A percentile compares a stretch with the other conserved stretches of the same genome.
Conservation (phyloP, 2,888 invertebrate genomes). For the Diadegma fenestrale region DNA sequence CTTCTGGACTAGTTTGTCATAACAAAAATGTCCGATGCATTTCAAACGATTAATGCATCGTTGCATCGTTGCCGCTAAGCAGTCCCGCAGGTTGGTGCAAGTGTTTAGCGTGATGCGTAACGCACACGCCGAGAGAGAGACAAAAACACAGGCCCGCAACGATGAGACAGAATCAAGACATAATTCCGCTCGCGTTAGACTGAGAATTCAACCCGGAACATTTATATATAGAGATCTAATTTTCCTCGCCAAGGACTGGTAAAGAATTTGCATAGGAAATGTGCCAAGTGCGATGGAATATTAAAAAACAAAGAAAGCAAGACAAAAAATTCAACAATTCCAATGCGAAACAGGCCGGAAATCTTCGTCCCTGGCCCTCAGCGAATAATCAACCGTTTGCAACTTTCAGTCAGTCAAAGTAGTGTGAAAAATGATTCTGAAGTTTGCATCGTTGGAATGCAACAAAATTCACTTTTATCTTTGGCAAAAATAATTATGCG, state of each 20-base stretch:
- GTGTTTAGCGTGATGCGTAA: background rate
- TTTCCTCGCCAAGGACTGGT: slow-evolving; percentile 28
- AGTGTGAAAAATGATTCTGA: no score
- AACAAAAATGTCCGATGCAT: slow-evolving; percentile 76
- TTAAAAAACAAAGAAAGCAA: background rate
- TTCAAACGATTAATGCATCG: slow-evolving; percentile 76
- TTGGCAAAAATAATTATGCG: no score
- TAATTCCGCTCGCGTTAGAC: slow-evolving; percentile 11
- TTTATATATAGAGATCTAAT: slow-evolving; percentile 19
- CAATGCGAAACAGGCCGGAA: background rate
- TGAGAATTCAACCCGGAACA: slow-evolving; percentile 16
- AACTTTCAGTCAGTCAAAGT: no score
- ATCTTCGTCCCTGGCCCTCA: no score
- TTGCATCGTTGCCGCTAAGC: slow-evolving; percentile 70
- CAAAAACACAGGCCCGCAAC: background rate
- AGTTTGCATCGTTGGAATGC: no score
- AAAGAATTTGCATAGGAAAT: slow-evolving; percentile 14
- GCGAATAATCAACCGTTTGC: no score
- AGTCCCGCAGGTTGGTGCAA: background rate
- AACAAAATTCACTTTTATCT: no score
- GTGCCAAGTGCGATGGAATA: slow-evolving; percentile 34
- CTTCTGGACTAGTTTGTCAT: slow-evolving; percentile 73
- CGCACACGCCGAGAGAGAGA: background rate
- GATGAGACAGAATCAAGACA: slow-evolving; percentile 1
- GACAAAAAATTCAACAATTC: background rate